Conservation (phyloP, 30 jellyfish, hydroid and myxozoan species). For the Rhopilema esculentum region DNA sequence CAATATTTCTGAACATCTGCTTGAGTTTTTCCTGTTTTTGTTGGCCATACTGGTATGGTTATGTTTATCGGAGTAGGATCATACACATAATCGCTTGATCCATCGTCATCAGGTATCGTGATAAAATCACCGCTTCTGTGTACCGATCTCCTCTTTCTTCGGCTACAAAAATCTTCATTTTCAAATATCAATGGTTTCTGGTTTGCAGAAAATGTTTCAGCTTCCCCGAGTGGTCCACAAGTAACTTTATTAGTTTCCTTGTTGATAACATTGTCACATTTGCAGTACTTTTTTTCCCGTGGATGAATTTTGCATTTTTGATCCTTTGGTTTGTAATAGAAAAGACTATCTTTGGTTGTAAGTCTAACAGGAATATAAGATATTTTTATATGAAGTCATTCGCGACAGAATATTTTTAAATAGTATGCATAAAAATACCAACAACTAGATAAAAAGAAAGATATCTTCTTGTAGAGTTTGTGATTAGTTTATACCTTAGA, state of each 20-base stretch:
- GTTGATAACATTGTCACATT: constrained; percentile 18
- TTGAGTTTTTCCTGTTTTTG: constrained; percentile 59
- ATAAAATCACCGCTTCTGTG: neutral
- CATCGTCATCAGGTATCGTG: constrained; percentile 26
- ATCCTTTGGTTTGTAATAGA: constrained; percentile 52
- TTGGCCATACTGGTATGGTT: constrained; percentile 53
- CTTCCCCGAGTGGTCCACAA: neutral
- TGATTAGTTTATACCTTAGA: too few relatives aligned
- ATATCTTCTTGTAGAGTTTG: neutral
- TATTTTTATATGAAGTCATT: too few relatives aligned
- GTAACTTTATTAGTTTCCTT: neutral
- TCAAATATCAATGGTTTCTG: neutral
- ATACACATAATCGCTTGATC: constrained; percentile 24
- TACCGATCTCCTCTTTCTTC: constrained; percentile 21
- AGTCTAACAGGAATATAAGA: neutral
- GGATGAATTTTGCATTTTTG: constrained; percentile 32
- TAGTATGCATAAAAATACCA: too few relatives aligned
- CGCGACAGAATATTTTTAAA: too few relatives aligned
- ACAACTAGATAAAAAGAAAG: neutral
- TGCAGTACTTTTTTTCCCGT: constrained; percentile 52
- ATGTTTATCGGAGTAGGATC: constrained; percentile 16
- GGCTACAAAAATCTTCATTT: constrained; percentile 35
- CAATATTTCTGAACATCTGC: constrained; percentile 22
- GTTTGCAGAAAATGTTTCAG: neutral
- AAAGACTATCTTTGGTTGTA: constrained; percentile 53